Conservation (phyloP, 1,140 invertebrate genomes). For the Coboldia fuscipes region DNA sequence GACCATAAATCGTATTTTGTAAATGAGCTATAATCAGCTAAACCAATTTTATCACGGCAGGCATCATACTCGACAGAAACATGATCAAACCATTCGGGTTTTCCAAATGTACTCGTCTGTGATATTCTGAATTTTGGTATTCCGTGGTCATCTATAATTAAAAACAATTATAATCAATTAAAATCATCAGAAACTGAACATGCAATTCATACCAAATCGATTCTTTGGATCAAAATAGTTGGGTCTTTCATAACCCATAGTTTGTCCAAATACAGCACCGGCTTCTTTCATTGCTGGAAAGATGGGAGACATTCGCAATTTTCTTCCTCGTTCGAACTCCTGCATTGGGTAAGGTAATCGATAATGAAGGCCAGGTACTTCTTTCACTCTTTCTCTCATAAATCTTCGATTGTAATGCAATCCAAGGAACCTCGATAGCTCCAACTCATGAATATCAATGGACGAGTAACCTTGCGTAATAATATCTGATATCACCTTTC, state of each 20-base stretch:
- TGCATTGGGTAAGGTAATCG: slow-evolving; percentile 61
- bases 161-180: neutral
- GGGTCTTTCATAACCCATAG: slow-evolving; percentile 95
- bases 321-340: slow-evolving; percentile 72
- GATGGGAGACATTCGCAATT: slow-evolving; percentile 87
- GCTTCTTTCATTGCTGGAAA: slow-evolving; percentile 78
- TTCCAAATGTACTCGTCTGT: slow-evolving; percentile 56
- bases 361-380: slow-evolving; percentile 81
- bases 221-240: slow-evolving; percentile 61
- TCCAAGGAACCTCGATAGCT: slow-evolving; percentile 80
- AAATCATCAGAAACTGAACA: neutral
- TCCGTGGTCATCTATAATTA: slow-evolving; percentile 14
- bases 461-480: slow-evolving; percentile 64
- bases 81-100: slow-evolving; percentile 84
- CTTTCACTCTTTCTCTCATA: slow-evolving; percentile 74
- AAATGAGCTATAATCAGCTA: slow-evolving; percentile 96
- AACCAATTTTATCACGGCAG: slow-evolving; percentile 77
- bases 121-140: slow-evolving; percentile 34
- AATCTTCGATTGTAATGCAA: slow-evolving; percentile 93
- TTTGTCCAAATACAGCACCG: slow-evolving; percentile 93
- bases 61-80: slow-evolving; percentile 81
- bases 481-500: slow-evolving; percentile 69
- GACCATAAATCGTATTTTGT: slow-evolving; percentile 91
- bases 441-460: slow-evolving; percentile 77
- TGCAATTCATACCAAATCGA: slow-evolving; percentile 24